Base-by-base conservation (phyloP, 2,797 vertebrate genomes). In the Trematocara caparti region DNA sequence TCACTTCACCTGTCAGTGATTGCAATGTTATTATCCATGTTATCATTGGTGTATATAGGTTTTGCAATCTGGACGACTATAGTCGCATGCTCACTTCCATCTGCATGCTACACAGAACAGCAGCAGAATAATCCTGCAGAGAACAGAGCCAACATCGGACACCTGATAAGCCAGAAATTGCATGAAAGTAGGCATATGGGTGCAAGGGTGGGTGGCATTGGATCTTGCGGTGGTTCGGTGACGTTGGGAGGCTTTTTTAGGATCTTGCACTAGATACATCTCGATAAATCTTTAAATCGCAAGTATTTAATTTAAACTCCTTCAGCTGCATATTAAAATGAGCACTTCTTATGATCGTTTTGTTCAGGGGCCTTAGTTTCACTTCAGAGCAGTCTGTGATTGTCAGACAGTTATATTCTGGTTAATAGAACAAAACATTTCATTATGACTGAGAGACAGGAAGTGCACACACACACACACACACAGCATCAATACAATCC, bases 381-480 rank as follows among this genome's bases (percentile, higher is more conserved):
- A 21, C 40, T 50, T 55, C 92, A 93, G 73, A 78, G 43, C 34
- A 81, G 55, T 80, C 69, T 17, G 36, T 66, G 36, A 66, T 66
- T 40, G 66, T 87, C 80, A 87, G 83, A 82, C 84, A 66, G 82
- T 93, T 93, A 81, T 74, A 82, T 91, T 89, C 89, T 92, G 91
- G 69, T 91, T 93, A 94, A 97, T 97, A 97, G 97, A 97, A 97
- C 96, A 97, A 98, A 98, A 81, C 93, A 96, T 98, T 98, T 98
- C 97, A 98, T 97, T 97, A 97, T 97, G 62, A 66, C n/a, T 66
- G 36, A 66, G 97, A 81, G 62, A 96, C 96, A 76, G 75, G 62
- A 83, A n/a, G 10, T 21, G 8, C 34, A 57, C 96, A 95, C 95
- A 96, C 95, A 96, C 95, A 51, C 24, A 24, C 24, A 79, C 83